These are phyloP conservation scores for Tachypleus tridentatus DNA, from an alignment of 1,140 invertebrate genomes.

Conservation along the genomic window DNA sequence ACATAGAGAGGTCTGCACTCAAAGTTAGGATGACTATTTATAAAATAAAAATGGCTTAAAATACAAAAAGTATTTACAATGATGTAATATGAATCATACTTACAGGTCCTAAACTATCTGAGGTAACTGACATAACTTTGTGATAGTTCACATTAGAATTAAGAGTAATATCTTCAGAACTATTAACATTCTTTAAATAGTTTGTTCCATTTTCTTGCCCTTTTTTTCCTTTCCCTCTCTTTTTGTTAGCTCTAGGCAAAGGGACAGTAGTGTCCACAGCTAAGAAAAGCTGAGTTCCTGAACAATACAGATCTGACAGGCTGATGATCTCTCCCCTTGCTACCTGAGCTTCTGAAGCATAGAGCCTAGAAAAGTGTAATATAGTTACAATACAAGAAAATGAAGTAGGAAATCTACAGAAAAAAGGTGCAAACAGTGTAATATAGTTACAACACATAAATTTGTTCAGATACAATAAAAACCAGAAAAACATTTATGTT, in stretches of 20 bases:
- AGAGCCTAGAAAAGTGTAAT: conserved; percentile 35
- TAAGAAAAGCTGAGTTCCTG: conserved; percentile 46
- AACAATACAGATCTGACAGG: conserved; percentile 42
- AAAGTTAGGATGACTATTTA: too few species aligned
- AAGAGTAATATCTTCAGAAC: conserved; percentile 24
- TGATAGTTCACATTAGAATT: conserved; percentile 1
- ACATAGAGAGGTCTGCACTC: too few species aligned
- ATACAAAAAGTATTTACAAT: too few species aligned
- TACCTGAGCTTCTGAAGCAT: conserved; percentile 44
- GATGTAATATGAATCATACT: not conserved
- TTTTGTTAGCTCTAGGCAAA: conserved; percentile 28
- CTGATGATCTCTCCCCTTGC: conserved; percentile 43
- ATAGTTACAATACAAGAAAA: not conserved
- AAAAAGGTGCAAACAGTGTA: too few species aligned
- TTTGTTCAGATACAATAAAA: too few species aligned
- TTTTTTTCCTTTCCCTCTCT: too few species aligned
- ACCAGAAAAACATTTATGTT: too few species aligned
- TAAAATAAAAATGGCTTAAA: too few species aligned
- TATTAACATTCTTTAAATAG: conserved; percentile 23
- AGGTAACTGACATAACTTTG: not conserved
- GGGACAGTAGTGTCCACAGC: conserved; percentile 51
- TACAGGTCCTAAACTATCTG: conserved; percentile 12
- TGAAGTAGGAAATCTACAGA: too few species aligned
- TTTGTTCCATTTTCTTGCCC: conserved; percentile 1
- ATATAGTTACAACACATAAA: too few species aligned